Conservation (phyloP, 1,140 invertebrate genomes). For the Meloidogyne floridensis region DNA sequence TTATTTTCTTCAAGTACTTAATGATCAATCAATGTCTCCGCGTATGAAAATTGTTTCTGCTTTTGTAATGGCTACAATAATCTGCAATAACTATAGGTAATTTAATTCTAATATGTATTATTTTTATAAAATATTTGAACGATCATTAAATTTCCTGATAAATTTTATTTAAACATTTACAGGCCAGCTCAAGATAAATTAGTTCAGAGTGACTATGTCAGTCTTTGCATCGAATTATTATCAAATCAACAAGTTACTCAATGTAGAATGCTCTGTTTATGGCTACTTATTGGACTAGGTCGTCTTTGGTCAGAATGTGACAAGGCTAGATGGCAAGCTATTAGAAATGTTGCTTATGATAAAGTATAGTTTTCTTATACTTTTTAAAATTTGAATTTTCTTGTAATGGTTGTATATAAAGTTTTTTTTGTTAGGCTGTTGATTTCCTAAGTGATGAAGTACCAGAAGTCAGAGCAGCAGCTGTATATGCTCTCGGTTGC, state of each 20-base stretch:
- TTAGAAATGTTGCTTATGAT: constrained; percentile 90
- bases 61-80: constrained; percentile 62
- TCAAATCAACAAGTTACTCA: constrained; percentile 45
- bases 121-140: constrained; percentile 26
- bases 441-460: constrained; percentile 57
- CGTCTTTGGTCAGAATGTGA: constrained; percentile 89
- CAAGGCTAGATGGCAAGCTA: constrained; percentile 89
- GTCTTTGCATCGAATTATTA: constrained; percentile 58
- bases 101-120: constrained; percentile 12
- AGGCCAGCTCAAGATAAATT: constrained; percentile 59
- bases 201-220: constrained; percentile 57
- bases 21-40: constrained; percentile 62
- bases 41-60: constrained; percentile 58
- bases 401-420: too few species aligned
- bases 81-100: constrained; percentile 60
- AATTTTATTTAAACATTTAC: constrained; percentile 23
- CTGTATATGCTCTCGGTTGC: constrained; percentile 63
- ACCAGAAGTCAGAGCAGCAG: constrained; percentile 62
- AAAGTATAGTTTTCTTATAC: constrained; percentile 26
- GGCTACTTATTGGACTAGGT: constrained; percentile 90
- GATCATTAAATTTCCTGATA: too few species aligned
- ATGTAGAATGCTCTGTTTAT: constrained; percentile 77
- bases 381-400: constrained; percentile 16
- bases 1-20: constrained; percentile 66
- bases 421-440: constrained; percentile 19